Conservation (phyloP, 2,888 invertebrate genomes). For the Eupeodes latifasciatus region DNA sequence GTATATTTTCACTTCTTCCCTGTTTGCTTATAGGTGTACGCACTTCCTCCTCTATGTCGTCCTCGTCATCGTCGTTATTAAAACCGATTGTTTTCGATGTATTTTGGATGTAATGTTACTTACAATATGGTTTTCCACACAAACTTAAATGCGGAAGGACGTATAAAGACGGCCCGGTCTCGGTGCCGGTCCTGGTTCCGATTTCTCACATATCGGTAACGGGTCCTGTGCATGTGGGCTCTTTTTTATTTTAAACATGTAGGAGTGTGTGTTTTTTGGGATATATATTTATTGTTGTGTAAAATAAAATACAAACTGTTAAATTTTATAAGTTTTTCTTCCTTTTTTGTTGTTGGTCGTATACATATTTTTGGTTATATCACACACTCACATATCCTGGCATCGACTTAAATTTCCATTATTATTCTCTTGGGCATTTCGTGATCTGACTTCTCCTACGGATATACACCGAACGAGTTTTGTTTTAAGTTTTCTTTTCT, state of each 20-base stretch:
- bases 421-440: conserved; percentile 47
- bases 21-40: background rate
- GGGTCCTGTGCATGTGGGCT: conserved; percentile 30
- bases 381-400: conserved; percentile 20
- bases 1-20: background rate
- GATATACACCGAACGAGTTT: background rate
- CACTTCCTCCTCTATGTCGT: background rate
- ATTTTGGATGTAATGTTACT: conserved; percentile 49
- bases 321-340: conserved; percentile 64
- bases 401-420: conserved; percentile 66
- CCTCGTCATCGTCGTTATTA: conserved; percentile 17
- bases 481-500: background rate
- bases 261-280: conserved; percentile 21
- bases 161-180: conserved; percentile 31
- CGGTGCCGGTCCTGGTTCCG: conserved; percentile 10
- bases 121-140: conserved; percentile 40
- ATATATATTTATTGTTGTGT: conserved; percentile 14
- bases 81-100: conserved; percentile 60
- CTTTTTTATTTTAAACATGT: conserved; percentile 33
- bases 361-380: no score
- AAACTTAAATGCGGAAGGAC: conserved; percentile 41
- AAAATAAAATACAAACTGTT: conserved; percentile 50
- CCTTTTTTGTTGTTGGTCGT: background rate
- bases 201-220: conserved; percentile 22
- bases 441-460: conserved; percentile 19